Evolutionary conservation across 2,113 vertebrate genomes (phyloP).

Genomic region (Vicugna pacos): DNA sequence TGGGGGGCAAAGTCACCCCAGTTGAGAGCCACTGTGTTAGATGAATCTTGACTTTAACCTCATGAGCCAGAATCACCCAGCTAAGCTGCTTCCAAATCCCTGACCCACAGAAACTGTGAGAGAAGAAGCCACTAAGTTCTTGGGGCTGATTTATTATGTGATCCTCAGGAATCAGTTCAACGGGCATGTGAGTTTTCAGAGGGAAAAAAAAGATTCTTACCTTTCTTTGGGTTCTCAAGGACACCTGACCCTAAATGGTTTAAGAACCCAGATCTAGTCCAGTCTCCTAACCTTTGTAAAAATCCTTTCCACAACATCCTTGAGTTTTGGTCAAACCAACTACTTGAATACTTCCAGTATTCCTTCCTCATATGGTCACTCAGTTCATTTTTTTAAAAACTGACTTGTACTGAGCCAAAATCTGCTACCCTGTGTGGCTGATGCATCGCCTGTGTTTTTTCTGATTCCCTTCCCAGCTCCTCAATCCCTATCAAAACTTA

Average conservation of each 20-base stretch:
- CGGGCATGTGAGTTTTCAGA: not conserved
- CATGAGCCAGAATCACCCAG: not conserved
- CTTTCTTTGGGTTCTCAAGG: not conserved
- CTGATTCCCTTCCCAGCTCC: not conserved
- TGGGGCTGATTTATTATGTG: not conserved
- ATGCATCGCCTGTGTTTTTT: not conserved
- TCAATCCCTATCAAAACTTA: not conserved
- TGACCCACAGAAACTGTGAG: not conserved
- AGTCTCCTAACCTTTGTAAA: not conserved
- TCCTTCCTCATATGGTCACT: not conserved
- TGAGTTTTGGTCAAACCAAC: not conserved
- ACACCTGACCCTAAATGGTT: not conserved
- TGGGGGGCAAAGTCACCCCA: not conserved
- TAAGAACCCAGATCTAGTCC: not conserved
- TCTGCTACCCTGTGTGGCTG: not conserved
- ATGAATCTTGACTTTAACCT: not conserved
- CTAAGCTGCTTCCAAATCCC: not conserved
- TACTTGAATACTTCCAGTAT: not conserved
- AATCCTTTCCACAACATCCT: not conserved
- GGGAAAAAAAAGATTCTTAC: not conserved
- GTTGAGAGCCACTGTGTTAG: not conserved
- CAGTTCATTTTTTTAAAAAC: not conserved
- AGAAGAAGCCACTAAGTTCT: not conserved
- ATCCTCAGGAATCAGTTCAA: not conserved
- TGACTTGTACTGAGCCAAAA: not conserved